Base-by-base conservation (phyloP, 2,888 invertebrate species). In the Xestia c-nigrum region DNA sequence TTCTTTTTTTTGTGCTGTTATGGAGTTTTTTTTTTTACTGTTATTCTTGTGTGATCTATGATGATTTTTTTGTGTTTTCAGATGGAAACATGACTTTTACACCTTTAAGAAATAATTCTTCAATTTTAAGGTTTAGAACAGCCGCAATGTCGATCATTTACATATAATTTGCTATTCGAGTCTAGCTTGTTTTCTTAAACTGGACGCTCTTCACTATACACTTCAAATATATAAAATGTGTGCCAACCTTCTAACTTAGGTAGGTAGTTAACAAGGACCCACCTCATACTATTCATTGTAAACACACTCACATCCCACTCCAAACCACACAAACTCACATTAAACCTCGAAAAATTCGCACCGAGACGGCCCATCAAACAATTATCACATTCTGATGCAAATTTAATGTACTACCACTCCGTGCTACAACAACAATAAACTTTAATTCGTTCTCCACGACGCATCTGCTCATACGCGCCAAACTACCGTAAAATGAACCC, bases 361-460 rank as follows among this genome's bases (percentile, higher is more conserved):
- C 84, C 85, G 83, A 74, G 84, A 67, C 75, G 57, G 87, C 86
- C 92, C 90, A 94, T 92, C 92, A 92, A 94, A 92, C 95, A 95
- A 95, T 95, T 93, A 96, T 94, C 91, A 90, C 92, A 89, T 93
- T 94, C 88, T 92, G 90, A 96, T 95, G 95, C 95, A 95, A 96
- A 96, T 95, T 91, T 93, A 92, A 93, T 94, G 91, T 89, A 87
- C 91, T 83, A 87, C 89, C 91, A 92, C 89, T 90, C 82, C 87
- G 82, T 84, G 80, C 84, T 85, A 90, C 87, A 90, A 78, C 89
- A 90, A 94, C 92, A 94, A 94, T 94, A 92, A 93, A 92, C 88
- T 92, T 90, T 92, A 94, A 94, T 93, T 92, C 88, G 82, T 85
- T 80, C 77, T 78, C 79, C 86, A 78, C 84, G 68, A 74, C 85